Base-by-base conservation (phyloP, 2,113 vertebrate species). In the Scolopax mira region DNA sequence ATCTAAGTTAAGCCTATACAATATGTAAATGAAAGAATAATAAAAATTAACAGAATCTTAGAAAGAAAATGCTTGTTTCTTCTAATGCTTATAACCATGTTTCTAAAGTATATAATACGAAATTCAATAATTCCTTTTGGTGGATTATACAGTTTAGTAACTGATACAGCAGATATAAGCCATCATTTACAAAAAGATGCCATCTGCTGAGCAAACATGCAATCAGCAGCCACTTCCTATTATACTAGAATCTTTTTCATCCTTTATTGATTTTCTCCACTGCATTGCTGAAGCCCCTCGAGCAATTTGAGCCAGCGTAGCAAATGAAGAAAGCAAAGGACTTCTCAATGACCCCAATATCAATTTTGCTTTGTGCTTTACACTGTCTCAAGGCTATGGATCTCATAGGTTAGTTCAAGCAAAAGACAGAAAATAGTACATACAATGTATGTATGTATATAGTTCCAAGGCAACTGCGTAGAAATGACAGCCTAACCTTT, bases 101-200 rank as follows among this genome's bases (percentile, higher is more conserved):
- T 95, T 88, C 64, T 85, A 91, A 94, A 96, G 79, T 58, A 51
- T 30, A 78, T 65, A 42, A 65, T 44, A 65, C 67, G 84, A 91
- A 95, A 94, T 93, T 73, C 69, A 89, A 35, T 93, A 64, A 91
- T 90, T 95, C 88, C 42, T 75, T 73, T 91, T 73, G 3, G 44
- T 83, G 84, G 51, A 70, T 95, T 87, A 85, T 35, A 93, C 37
- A 93, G 83, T 88, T 94, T 90, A 88, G 52, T 52, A 89, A 90
- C 55, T 64, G 66, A 93, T 95, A 93, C 23, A 96, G 89, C 91
- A 97, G 93, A 91, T 67, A 92, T 2, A 49, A 93, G 41, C 90
- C 79, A 97, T 98, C 96, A 97, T 98, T 98, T 97, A 97, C 97
- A 95, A 96, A 79, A 97, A 98, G 97, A 97, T 98, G 98, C 97